Percentiles rank a stretch among this genome's conserved stretches.
Evolutionary conservation across 2,797 vertebrate genomes (phyloP).

Genomic region (Fundulus diaphanus): DNA sequence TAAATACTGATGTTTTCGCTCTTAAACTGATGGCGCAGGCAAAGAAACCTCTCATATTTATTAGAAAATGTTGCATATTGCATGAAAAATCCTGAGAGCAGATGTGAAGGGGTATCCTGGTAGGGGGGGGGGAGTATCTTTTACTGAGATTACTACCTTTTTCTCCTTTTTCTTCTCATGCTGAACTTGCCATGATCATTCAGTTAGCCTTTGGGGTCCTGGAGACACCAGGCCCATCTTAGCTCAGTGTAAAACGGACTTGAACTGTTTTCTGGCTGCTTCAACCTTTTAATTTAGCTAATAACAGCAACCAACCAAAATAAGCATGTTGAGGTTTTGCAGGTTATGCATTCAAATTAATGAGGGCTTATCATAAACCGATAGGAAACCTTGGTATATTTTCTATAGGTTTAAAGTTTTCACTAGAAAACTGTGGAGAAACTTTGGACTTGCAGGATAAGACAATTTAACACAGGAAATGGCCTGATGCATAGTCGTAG

Average conservation of each 20-base stretch:
- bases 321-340: neutral
- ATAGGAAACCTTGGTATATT: neutral
- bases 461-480: neutral
- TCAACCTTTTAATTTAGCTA: neutral
- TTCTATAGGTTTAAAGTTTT: neutral
- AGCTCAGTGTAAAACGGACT: neutral
- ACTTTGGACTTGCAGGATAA: neutral
- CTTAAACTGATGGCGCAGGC: neutral
- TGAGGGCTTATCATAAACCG: neutral
- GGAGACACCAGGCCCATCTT: too few species aligned
- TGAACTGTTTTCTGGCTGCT: neutral
- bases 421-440: neutral
- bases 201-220: neutral
- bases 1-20: neutral
- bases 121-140: too few species aligned
- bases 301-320: neutral
- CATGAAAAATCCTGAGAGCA: too few species aligned
- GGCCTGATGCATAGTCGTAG: too few species aligned
- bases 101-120: too few species aligned
- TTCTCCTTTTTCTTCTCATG: too few species aligned
- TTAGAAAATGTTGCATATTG: too few species aligned
- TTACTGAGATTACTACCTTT: too few species aligned
- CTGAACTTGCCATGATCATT: neutral
- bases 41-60: too few species aligned
- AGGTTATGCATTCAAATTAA: too few species aligned